Base-by-base conservation (phyloP, 2,113 vertebrate genomes). In the Pyrgilauda ruficollis region DNA sequence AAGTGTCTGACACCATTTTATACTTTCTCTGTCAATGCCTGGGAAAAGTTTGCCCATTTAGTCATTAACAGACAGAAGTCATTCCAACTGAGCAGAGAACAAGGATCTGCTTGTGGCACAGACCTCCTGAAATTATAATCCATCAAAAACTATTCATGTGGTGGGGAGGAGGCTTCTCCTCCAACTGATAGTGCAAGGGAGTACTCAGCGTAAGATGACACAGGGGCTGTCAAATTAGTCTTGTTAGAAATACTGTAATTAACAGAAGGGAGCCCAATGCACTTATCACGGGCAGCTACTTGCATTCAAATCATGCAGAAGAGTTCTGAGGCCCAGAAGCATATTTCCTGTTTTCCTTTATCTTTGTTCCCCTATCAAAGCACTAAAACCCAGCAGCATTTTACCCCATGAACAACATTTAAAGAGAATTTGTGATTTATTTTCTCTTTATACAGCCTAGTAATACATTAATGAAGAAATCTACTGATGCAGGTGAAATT, bases 231-330 rank as follows among this genome's bases (percentile, higher is more conserved):
- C 96, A 98, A 98, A 98, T 98, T 96, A 98, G 96, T 97, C 97
- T 98, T 75, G 74, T 98, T 93, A 98, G 92, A 98, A 98, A 98
- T 96, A 97, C 96, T 97, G 70, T 98, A 98, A 98, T 98, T 98
- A 98, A 98, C 97, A 98, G 97, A 98, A 96, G 96, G 96, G 95
- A 98, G 96, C 94, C 97, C 98, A 98, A 97, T 37, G 52, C 84
- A 98, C 97, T 98, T 98, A 98, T 97, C 97, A 94, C 85, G 97
- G 96, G 91, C 93, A 97, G 90, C 95, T 97, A 98, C 96, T 98
- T 94, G 89, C 39, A 97, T 96, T 96, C 93, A 97, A 92, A 98
- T 91, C 83, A 87, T 47, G 43, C 90, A 69, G 55, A 86, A 92
- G 84, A 90, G 70, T 91, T 92, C 79, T 63, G 89, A 97, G 93